Percentiles rank a stretch among this genome's conserved stretches.
Conservation (phyloP, 2,797 vertebrate species). For the Sebastes matsubarae region DNA sequence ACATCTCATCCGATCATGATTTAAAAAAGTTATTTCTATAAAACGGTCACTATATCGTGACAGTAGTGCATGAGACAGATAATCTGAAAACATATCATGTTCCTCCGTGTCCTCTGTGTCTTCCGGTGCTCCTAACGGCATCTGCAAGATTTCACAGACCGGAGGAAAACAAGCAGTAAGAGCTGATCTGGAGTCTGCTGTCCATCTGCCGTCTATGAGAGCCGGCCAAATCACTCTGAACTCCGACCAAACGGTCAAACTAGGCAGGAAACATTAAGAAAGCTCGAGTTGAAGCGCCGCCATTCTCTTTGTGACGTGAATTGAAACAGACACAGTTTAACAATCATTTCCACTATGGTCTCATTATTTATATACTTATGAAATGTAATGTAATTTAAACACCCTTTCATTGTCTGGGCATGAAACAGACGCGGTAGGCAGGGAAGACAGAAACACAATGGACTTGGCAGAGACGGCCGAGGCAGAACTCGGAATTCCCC, state of each 20-base stretch:
- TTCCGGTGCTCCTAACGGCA: no score
- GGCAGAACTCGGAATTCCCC: slow-evolving; percentile 77
- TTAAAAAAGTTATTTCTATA: no score
- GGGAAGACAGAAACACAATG: slow-evolving; percentile 45
- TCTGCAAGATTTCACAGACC: no score
- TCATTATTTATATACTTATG: neutral
- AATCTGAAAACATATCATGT: no score
- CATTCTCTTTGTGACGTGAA: slow-evolving; percentile 9
- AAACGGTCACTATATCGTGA: neutral
- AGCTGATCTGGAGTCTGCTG: no score
- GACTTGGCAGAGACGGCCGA: slow-evolving; percentile 39
- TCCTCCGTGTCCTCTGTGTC: no score
- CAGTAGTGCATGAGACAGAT: no score
- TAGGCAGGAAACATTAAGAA: slow-evolving; percentile 2
- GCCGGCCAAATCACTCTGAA: no score
- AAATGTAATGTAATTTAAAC: slow-evolving; percentile 6
- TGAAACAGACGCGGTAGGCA: slow-evolving; percentile 20
- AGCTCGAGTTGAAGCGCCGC: neutral
- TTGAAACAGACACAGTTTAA: neutral
- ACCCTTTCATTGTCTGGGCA: slow-evolving; percentile 31
- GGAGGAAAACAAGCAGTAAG: no score
- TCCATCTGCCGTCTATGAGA: no score
- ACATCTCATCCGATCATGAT: no score
- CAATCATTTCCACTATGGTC: neutral
- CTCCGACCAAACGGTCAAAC: no score